These are phyloP conservation scores for Tamias sibiricus DNA, from an alignment of 2,113 vertebrate genomes.

Conservation along the genomic window DNA sequence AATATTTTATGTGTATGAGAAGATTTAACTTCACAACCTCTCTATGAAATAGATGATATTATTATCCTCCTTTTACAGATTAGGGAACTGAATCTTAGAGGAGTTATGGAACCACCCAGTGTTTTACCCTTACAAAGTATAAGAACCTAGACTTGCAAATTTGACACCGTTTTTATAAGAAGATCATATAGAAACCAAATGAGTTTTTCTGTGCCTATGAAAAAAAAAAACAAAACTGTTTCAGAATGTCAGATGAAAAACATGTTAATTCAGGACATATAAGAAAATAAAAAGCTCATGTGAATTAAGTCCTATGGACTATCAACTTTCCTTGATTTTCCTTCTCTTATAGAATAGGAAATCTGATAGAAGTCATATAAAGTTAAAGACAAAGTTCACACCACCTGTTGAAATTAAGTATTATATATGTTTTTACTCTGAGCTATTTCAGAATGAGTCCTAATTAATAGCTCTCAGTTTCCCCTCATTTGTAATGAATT, in stretches of 20 bases:
- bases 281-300: conserved; percentile 13
- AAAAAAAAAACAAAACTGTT: conserved; percentile 15
- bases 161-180: background rate
- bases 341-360: background rate
- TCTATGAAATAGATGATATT: background rate
- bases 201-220: background rate
- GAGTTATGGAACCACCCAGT: background rate
- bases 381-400: conserved; percentile 35
- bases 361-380: background rate
- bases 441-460: background rate
- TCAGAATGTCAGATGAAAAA: conserved; percentile 12
- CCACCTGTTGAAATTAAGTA: background rate
- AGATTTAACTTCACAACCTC: background rate
- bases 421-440: background rate
- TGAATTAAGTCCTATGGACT: background rate
- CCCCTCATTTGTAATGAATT: background rate
- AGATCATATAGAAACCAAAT: background rate
- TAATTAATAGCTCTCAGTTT: background rate
- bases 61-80: background rate
- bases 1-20: background rate
- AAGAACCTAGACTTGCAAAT: background rate
- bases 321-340: background rate
- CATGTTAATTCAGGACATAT: background rate
- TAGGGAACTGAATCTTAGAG: background rate
- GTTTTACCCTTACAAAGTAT: background rate